Evolutionary conservation across 2,113 vertebrate genomes (phyloP).

Genomic region (Phaetusa simplex): DNA sequence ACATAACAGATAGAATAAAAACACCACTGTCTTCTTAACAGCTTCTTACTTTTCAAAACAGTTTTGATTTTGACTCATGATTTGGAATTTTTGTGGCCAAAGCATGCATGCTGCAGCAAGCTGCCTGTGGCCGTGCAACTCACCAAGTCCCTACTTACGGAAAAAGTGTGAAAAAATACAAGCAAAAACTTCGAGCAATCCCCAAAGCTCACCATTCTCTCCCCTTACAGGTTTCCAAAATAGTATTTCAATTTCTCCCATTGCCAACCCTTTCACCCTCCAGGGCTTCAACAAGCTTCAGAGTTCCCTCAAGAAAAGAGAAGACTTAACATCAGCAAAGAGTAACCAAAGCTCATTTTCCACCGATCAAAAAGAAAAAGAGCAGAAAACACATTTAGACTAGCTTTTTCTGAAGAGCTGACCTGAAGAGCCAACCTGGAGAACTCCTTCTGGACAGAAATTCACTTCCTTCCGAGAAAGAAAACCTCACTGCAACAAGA

Average conservation of each 20-base stretch:
- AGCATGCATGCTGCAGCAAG: background rate
- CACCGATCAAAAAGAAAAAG: background rate
- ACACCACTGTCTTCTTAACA: background rate
- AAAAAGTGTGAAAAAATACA: background rate
- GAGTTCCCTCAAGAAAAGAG: background rate
- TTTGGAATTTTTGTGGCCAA: background rate
- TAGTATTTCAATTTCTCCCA: background rate
- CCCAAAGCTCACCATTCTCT: background rate
- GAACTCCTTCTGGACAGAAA: background rate
- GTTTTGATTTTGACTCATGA: background rate
- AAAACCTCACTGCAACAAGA: background rate
- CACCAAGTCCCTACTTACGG: background rate
- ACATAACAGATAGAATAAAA: background rate
- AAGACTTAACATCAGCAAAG: background rate
- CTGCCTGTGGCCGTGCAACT: background rate
- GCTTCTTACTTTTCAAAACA: background rate
- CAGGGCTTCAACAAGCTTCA: background rate
- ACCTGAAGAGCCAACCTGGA: background rate
- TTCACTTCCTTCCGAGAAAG: background rate
- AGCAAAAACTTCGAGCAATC: background rate
- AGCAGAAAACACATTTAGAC: background rate
- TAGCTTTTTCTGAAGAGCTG: background rate
- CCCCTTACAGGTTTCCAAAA: background rate
- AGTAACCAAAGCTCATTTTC: background rate
- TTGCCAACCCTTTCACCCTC: background rate